Conservation (phyloP, 2,888 invertebrate genomes). For the Uropetala carovei region DNA sequence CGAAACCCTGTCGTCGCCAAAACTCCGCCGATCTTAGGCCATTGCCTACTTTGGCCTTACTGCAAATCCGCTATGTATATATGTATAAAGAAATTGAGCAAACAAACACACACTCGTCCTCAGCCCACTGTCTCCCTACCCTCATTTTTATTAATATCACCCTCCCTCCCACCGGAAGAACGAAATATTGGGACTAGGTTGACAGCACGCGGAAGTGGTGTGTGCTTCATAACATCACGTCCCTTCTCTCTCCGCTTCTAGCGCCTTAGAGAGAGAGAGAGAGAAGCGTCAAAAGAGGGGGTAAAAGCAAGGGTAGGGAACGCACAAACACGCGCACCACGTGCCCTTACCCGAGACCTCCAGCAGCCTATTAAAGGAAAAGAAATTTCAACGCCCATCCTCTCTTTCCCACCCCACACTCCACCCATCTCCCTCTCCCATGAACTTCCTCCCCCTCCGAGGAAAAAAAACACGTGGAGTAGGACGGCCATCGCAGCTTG, state of each 20-base stretch:
- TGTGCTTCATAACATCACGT: background rate
- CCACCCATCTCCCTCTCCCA: too few species aligned
- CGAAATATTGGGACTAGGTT: background rate
- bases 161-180: background rate
- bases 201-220: background rate
- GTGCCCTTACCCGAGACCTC: background rate
- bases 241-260: background rate
- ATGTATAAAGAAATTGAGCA: background rate
- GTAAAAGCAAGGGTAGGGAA: background rate
- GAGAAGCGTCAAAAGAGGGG: background rate
- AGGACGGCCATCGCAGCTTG: background rate
- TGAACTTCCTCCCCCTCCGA: background rate
- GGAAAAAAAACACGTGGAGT: background rate
- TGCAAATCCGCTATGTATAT: too few species aligned
- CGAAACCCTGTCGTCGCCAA: too few species aligned
- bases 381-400: conserved; percentile 19
- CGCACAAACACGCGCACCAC: background rate
- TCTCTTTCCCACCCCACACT: background rate
- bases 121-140: background rate
- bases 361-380: background rate
- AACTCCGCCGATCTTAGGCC: too few species aligned
- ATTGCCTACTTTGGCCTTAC: too few species aligned
- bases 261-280: background rate
- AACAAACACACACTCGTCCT: background rate
- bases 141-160: background rate